A percentile compares a stretch with the other conserved stretches of the same genome.
phyloP scores from a whole-genome alignment of 1,140 invertebrate genomes.

The Heterodera carotae region DNA sequence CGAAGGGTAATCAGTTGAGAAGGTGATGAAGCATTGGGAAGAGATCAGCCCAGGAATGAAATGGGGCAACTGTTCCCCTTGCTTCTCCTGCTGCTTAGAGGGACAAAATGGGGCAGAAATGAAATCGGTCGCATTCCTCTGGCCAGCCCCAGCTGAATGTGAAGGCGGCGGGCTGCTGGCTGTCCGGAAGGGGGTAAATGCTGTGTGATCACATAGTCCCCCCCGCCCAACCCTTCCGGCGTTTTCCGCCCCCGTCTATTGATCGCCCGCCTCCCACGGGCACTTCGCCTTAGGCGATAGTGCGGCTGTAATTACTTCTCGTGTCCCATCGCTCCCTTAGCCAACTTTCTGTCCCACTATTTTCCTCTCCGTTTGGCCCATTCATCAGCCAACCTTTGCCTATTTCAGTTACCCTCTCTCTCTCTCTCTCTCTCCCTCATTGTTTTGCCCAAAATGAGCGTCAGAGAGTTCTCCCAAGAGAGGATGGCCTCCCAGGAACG shows the following conservation, averaged over 20 bases:
- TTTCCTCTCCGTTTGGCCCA: background rate
- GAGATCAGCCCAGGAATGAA: background rate
- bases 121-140: background rate
- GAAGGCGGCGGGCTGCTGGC: background rate
- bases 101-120: background rate
- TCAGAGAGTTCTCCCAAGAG: constrained; percentile 41
- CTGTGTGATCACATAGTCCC: background rate
- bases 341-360: background rate
- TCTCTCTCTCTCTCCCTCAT: background rate
- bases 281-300: background rate
- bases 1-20: background rate
- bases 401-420: constrained; percentile 5
- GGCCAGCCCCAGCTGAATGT: background rate
- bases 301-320: background rate
- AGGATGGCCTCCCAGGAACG: constrained; percentile 38
- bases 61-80: background rate
- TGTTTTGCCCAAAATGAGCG: constrained; percentile 41
- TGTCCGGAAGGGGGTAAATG: background rate
- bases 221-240: too few relatives aligned
- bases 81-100: background rate
- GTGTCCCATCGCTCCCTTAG: background rate
- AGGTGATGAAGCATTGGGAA: background rate
- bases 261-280: background rate
- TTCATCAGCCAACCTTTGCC: background rate
- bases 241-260: background rate